These are phyloP conservation scores for Struthio camelus DNA, from an alignment of 2,113 vertebrate genomes.

Conservation along the genomic window DNA sequence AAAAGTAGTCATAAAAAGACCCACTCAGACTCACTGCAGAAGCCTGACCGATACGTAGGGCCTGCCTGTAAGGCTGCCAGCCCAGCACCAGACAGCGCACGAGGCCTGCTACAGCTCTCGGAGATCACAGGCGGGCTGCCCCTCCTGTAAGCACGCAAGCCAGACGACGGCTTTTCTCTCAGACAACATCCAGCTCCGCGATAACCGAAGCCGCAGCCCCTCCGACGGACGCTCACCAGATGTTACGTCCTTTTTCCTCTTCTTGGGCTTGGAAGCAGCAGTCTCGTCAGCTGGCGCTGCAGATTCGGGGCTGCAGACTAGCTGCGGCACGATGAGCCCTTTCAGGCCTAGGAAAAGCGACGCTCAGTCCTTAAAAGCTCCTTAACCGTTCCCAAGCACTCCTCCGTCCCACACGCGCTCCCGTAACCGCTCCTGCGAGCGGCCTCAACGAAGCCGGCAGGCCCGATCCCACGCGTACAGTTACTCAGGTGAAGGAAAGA, in stretches of 20 bases:
- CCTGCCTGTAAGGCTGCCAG: rapidly evolving
- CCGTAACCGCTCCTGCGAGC: too few relatives aligned
- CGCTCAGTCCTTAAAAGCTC: neutral
- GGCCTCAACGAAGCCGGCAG: neutral
- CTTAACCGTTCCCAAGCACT: neutral
- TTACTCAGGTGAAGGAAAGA: too few relatives aligned
- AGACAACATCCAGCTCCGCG: rapidly evolving
- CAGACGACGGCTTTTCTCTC: rapidly evolving
- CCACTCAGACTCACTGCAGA: rapidly evolving
- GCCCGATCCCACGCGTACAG: too few relatives aligned
- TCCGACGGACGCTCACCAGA: slow-evolving; percentile 48
- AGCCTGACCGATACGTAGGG: rapidly evolving
- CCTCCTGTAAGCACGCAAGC: neutral
- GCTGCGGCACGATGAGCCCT: slow-evolving; percentile 40
- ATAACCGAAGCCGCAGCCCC: neutral
- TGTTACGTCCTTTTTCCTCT: slow-evolving; percentile 69
- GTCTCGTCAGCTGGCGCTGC: slow-evolving; percentile 18
- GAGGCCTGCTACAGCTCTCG: rapidly evolving
- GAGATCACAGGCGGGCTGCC: rapidly evolving
- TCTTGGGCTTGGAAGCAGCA: slow-evolving; percentile 64
- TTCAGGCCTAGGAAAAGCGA: slow-evolving; percentile 67
- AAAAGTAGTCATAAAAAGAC: neutral
- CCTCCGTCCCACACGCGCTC: neutral
- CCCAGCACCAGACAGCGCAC: rapidly evolving
- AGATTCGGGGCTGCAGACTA: slow-evolving; percentile 45